phyloP scores from a whole-genome alignment of 2,113 vertebrate species.

The Leptobrachium leishanense region DNA sequence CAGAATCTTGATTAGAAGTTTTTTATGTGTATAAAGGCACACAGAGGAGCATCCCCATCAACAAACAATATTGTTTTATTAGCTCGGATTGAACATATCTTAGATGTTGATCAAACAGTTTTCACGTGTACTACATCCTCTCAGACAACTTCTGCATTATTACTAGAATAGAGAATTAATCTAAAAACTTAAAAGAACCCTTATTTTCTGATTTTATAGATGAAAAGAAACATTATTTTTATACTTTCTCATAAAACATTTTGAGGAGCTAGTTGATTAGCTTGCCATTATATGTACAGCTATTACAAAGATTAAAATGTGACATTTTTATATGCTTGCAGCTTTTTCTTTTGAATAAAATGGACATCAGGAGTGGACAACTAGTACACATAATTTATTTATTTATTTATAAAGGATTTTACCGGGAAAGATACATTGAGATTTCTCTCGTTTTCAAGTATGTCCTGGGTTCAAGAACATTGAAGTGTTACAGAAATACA shows the following conservation, averaged over 20 bases:
- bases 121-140: conserved; percentile 32
- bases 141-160: conserved; percentile 22
- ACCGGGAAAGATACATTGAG: no score
- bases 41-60: background rate
- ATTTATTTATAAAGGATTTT: no score
- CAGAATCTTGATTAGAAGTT: conserved; percentile 2
- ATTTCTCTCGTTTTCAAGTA: no score
- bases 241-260: conserved; percentile 25
- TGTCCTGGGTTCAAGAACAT: no score
- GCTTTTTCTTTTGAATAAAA: background rate
- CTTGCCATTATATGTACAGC: conserved; percentile 3
- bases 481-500: no score
- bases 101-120: conserved; percentile 35
- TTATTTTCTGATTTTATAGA: conserved; percentile 26
- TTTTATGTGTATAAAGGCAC: background rate
- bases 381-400: no score
- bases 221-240: conserved; percentile 29
- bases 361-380: background rate
- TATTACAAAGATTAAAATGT: conserved; percentile 26
- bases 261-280: conserved; percentile 8
- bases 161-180: conserved; percentile 7
- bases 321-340: background rate
- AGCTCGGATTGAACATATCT: conserved; percentile 26
- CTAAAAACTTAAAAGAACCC: conserved; percentile 21
- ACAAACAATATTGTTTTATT: conserved; percentile 23